Percentiles rank a stretch among this genome's conserved stretches.
These are phyloP conservation scores for Zootermopsis nevadensis DNA, from an alignment of 2,888 invertebrate species.

Conservation along the genomic window DNA sequence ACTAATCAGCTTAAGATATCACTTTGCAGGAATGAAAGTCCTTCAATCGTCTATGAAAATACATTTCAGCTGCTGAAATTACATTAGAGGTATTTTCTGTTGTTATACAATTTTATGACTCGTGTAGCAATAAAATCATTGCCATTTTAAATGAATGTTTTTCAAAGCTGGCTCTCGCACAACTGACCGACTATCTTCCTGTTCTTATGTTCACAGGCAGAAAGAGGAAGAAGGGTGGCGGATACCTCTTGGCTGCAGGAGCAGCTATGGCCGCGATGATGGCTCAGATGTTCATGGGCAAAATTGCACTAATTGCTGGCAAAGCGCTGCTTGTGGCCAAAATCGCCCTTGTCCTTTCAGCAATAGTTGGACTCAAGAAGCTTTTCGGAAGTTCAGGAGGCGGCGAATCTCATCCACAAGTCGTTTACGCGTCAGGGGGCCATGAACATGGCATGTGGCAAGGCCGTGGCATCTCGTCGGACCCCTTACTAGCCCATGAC, in stretches of 20 bases:
- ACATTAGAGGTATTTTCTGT: too few relatives aligned
- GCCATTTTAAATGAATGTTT: too few relatives aligned
- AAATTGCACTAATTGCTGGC: constrained; percentile 75
- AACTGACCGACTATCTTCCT: too few relatives aligned
- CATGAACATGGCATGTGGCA: constrained; percentile 59
- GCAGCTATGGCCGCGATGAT: constrained; percentile 69
- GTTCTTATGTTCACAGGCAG: constrained; percentile 63
- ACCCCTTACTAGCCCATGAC: constrained; percentile 52
- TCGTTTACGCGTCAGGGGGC: constrained; percentile 58
- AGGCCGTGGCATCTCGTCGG: constrained; percentile 58
- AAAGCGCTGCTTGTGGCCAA: constrained; percentile 76
- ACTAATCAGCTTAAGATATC: too few relatives aligned
- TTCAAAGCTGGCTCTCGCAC: too few relatives aligned
- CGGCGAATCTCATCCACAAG: constrained; percentile 48
- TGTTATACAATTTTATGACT: too few relatives aligned
- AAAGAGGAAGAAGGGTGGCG: constrained; percentile 55
- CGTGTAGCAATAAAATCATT: too few relatives aligned
- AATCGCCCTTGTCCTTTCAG: constrained; percentile 71
- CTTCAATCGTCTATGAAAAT: too few relatives aligned
- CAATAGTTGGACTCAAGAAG: constrained; percentile 60
- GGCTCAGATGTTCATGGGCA: constrained; percentile 75
- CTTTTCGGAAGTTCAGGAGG: constrained; percentile 54
- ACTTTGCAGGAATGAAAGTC: too few relatives aligned
- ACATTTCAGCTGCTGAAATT: too few relatives aligned
- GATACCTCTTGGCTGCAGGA: constrained; percentile 66